Base-by-base conservation (phyloP, 2,113 vertebrate species). In the Lutjanus erythropterus region DNA sequence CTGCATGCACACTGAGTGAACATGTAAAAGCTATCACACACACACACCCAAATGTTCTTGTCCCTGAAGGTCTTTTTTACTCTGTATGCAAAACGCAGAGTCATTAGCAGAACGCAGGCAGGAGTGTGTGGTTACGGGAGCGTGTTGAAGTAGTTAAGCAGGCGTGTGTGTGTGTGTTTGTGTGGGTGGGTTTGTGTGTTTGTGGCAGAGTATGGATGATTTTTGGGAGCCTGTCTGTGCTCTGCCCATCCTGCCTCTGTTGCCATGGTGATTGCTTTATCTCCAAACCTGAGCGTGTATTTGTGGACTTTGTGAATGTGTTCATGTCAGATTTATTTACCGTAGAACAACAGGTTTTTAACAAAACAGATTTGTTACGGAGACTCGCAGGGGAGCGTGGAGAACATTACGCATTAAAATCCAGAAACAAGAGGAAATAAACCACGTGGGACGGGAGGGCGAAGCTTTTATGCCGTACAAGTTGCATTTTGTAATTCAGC, bases 211-310 rank as follows among this genome's bases (percentile, higher is more conserved):
- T 80, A 64, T 23, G 65, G 82, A 71, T 72, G 83, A 55, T 83
- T 89, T 90, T 86, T 83, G 71, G 86, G 64, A 83, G 78, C 74
- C 72, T 86, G 69, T 84, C 71, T 70, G 67, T 39, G 7, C 66
- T 84, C 88, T 89, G 82, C 89, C 80, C 83, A 87, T 91, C 86
- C 91, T 87, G 75, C 81, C 90, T 88, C 91, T 90, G 94, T 94
- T 94, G 89, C 94, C 88, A 93, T 94, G 93, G 92, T 78, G 86
- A 94, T 87, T 88, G 84, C 60, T 91, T 87, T 90, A 91, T 86
- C 84, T 86, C 73, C 66, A 75, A 90, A 88, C 92, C 88, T 88
- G 83, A 82, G 42, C 70, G 80, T 87, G 81, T 58, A 74, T 87
- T 76, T 82, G 59, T 66, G 60, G 75, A 86, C 69, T 84, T 85